Conservation (phyloP, 1,140 invertebrate species). For the Lepidurus arcticus region DNA sequence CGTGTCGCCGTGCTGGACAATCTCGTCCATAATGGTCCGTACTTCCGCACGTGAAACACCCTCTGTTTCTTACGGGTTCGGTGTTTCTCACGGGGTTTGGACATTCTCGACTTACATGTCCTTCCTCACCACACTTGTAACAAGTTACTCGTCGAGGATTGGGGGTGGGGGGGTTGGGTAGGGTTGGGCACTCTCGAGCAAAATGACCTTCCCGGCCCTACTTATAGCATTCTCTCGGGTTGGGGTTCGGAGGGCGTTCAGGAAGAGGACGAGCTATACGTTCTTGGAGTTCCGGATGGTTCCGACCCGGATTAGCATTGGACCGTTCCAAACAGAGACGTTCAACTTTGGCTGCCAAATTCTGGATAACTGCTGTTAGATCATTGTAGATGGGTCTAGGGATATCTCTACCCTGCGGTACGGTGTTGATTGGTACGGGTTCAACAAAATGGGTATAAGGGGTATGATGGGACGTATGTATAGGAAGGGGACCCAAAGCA, state of each 20-base stretch:
- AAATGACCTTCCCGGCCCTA: constrained; percentile 85
- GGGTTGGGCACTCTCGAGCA: constrained; percentile 72
- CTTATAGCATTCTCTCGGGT: constrained; percentile 61
- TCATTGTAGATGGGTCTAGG: background rate
- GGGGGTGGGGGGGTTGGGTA: no score
- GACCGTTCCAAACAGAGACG: background rate
- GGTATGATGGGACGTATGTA: background rate
- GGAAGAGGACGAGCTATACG: background rate
- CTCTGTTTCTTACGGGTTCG: no score
- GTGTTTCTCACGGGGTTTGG: constrained; percentile 43
- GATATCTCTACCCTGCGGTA: background rate
- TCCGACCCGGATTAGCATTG: background rate
- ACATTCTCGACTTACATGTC: constrained; percentile 80
- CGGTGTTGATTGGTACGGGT: background rate
- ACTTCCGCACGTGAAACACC: no score
- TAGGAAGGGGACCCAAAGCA: background rate
- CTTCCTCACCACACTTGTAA: constrained; percentile 81
- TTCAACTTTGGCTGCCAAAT: background rate
- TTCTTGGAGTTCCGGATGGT: background rate
- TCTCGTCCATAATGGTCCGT: no score
- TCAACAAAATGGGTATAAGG: background rate
- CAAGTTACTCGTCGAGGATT: constrained; percentile 47
- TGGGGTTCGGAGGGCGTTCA: background rate
- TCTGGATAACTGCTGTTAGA: background rate
- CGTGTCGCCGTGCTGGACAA: no score